phyloP scores from a whole-genome alignment of 2,113 vertebrate genomes.

The Grus americana region DNA sequence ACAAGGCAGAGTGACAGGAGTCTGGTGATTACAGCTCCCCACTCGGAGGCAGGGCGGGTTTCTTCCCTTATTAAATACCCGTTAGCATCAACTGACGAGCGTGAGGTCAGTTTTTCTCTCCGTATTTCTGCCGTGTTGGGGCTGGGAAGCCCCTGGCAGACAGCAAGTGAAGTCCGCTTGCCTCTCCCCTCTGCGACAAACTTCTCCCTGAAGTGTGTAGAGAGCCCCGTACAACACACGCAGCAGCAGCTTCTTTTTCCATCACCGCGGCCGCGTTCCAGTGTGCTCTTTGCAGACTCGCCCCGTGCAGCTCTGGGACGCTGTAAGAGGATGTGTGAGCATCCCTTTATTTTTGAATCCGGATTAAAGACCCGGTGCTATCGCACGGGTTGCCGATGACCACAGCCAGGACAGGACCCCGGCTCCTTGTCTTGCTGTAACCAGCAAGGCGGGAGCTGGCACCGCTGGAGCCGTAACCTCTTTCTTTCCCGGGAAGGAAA shows the following conservation, averaged over 20 bases:
- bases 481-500: background rate
- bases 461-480: fast-evolving
- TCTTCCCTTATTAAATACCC: background rate
- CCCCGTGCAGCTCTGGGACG: fast-evolving
- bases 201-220: background rate
- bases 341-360: background rate
- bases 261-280: background rate
- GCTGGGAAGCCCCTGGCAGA: background rate
- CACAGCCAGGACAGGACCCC: fast-evolving
- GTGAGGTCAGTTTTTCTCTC: background rate
- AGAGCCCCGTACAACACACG: background rate
- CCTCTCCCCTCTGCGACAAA: background rate
- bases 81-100: background rate
- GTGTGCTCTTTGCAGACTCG: background rate
- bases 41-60: background rate
- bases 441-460: background rate
- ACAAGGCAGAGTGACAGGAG: too few relatives aligned
- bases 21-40: background rate
- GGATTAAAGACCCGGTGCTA: fast-evolving
- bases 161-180: fast-evolving
- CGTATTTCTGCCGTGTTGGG: background rate
- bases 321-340: background rate
- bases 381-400: background rate
- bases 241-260: too few relatives aligned
- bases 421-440: background rate